Conservation (phyloP, 2,888 invertebrate genomes). For the Eumerus sabulonum region DNA sequence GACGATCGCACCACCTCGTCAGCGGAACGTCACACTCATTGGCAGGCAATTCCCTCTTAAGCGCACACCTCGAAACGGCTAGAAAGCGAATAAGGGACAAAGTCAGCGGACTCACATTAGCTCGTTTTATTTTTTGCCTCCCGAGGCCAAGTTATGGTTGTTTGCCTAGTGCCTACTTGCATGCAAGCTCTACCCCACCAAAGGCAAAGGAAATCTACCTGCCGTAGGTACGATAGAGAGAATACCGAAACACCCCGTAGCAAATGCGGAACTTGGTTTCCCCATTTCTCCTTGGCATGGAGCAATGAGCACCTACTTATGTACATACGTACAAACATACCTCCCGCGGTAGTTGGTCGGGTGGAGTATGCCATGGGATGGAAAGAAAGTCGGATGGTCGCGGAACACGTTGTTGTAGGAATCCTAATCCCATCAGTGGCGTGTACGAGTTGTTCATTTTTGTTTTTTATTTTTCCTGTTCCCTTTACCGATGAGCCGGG, state of each 20-base stretch:
- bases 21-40: constrained; percentile 8
- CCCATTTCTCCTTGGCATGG: constrained; percentile 29
- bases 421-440: constrained; percentile 37
- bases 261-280: constrained; percentile 45
- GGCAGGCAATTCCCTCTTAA: constrained; percentile 28
- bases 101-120: constrained; percentile 23
- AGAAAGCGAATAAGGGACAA: constrained; percentile 41
- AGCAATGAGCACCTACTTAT: background rate
- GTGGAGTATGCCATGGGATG: background rate
- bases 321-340: constrained; percentile 1
- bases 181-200: background rate
- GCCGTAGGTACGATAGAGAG: constrained; percentile 3
- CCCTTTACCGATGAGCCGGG: constrained; percentile 8
- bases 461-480: constrained; percentile 33
- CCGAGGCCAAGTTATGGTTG: constrained; percentile 32
- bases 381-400: constrained; percentile 39
- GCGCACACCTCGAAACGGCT: background rate
- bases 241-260: constrained; percentile 29
- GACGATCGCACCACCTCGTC: background rate
- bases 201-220: constrained; percentile 5
- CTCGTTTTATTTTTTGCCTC: constrained; percentile 8
- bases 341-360: no score
- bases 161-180: background rate
- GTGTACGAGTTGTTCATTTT: constrained; percentile 23
- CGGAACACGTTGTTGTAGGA: constrained; percentile 22